phyloP scores from a whole-genome alignment of 2,113 vertebrate species.

The Thunnus thynnus region DNA sequence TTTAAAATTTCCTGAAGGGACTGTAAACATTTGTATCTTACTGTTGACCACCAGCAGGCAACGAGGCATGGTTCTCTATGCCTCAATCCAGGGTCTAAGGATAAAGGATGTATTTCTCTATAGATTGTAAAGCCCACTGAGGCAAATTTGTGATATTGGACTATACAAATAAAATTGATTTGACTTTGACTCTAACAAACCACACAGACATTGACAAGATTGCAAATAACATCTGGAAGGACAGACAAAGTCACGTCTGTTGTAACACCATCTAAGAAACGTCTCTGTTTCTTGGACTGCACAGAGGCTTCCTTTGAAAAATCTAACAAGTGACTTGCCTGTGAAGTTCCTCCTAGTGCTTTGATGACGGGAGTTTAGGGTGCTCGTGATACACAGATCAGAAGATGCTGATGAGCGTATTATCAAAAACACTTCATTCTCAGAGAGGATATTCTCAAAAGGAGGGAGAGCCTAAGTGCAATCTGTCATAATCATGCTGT shows the following conservation, averaged over 20 bases:
- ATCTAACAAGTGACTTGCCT: conserved; percentile 22
- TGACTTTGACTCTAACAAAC: not conserved
- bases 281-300: not conserved
- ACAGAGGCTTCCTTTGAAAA: conserved; percentile 12
- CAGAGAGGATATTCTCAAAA: conserved; percentile 33
- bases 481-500: conserved; percentile 30
- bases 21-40: conserved; percentile 17
- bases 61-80: too few species aligned
- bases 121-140: too few species aligned
- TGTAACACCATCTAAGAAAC: not conserved
- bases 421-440: conserved; percentile 46
- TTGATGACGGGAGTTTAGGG: conserved; percentile 56
- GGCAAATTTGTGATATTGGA: too few species aligned
- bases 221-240: conserved; percentile 19
- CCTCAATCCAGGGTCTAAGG: too few species aligned
- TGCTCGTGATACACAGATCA: conserved; percentile 39
- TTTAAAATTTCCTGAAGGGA: conserved; percentile 10
- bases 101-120: too few species aligned
- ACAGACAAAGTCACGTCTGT: conserved; percentile 12
- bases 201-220: not conserved
- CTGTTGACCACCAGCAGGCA: conserved; percentile 3
- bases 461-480: conserved; percentile 36
- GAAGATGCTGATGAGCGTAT: conserved; percentile 46
- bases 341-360: conserved; percentile 11
- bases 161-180: too few species aligned